A percentile compares a stretch with the other conserved stretches of the same genome.
These are phyloP conservation scores for Melanargia galathea DNA, from an alignment of 2,888 invertebrate species.

Conservation along the genomic window DNA sequence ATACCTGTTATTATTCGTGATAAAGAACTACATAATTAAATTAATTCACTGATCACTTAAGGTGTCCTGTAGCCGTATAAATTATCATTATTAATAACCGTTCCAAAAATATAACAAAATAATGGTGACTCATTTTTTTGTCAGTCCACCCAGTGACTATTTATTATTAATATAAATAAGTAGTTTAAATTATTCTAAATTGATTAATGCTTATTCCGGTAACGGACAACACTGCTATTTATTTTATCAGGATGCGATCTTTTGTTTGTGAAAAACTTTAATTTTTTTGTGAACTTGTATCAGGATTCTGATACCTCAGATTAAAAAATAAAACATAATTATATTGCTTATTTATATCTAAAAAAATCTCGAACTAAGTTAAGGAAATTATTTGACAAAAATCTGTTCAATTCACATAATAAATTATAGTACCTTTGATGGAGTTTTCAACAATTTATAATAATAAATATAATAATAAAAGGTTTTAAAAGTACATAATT, in stretches of 20 bases:
- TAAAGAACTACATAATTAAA: conserved; percentile 12
- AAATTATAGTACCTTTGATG: too few species aligned
- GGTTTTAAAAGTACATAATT: too few species aligned
- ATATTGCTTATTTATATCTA: too few species aligned
- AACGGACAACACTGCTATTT: not conserved
- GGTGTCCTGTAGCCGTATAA: not conserved
- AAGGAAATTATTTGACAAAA: too few species aligned
- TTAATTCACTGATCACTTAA: conserved; percentile 7
- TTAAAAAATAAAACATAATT: too few species aligned
- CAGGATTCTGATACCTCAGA: too few species aligned
- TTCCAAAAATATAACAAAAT: not conserved
- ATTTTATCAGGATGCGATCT: not conserved
- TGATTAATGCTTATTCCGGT: conserved; percentile 4
- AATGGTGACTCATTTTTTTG: conserved; percentile 5
- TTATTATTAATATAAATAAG: not conserved
- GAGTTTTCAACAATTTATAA: too few species aligned
- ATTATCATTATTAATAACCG: conserved; percentile 4
- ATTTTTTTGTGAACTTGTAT: not conserved
- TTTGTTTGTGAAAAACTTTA: not conserved
- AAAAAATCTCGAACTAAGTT: too few species aligned
- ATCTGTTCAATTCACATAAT: too few species aligned
- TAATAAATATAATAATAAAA: too few species aligned
- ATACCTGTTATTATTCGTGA: not conserved
- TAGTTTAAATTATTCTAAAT: not conserved
- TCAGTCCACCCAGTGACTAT: not conserved